These are phyloP conservation scores for Chalcis sispes DNA, from an alignment of 2,888 invertebrate species.

Conservation along the genomic window DNA sequence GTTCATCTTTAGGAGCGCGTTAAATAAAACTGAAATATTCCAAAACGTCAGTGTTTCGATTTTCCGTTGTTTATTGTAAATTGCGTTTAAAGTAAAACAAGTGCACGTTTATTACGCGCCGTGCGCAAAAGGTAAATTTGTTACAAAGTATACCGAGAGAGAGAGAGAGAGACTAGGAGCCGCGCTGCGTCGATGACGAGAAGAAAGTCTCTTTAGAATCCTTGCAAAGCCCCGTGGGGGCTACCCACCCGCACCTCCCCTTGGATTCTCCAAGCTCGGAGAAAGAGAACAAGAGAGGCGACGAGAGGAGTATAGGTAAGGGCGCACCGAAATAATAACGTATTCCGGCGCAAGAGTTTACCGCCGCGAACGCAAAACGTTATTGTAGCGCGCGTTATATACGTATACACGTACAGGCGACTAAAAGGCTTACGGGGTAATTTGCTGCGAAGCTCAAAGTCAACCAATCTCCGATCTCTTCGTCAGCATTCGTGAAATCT, in stretches of 20 bases:
- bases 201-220: constrained; percentile 58
- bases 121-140: constrained; percentile 13
- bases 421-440: constrained; percentile 75
- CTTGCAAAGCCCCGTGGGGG: constrained; percentile 64
- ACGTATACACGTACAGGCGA: constrained; percentile 67
- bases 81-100: neutral
- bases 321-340: constrained; percentile 52
- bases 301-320: constrained; percentile 25
- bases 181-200: constrained; percentile 6
- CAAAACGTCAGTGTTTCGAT: neutral
- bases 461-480: constrained; percentile 70
- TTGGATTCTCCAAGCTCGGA: too few species aligned
- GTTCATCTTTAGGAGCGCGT: too few species aligned
- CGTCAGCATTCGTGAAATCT: constrained; percentile 49
- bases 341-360: constrained; percentile 37
- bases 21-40: too few species aligned
- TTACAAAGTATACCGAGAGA: constrained; percentile 3
- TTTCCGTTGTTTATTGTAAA: constrained; percentile 11
- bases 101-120: neutral
- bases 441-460: constrained; percentile 73
- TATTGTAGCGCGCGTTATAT: constrained; percentile 10
- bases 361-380: neutral
- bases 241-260: too few species aligned
- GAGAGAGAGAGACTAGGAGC: constrained; percentile 8
- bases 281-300: constrained; percentile 64